Conservation (phyloP, 23 tunicate species). For the Trididemnum miniatum region DNA sequence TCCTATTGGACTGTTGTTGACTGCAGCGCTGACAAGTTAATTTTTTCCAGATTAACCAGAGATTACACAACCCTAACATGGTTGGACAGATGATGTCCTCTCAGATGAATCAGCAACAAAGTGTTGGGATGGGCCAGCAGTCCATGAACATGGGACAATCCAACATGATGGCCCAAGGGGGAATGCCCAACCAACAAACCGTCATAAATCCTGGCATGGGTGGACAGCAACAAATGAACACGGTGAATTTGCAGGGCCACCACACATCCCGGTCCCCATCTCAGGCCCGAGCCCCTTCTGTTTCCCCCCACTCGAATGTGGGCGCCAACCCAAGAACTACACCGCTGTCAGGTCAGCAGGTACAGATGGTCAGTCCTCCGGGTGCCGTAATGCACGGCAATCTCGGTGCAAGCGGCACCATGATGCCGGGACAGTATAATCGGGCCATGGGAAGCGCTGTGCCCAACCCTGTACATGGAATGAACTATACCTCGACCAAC, state of each 20-base stretch:
- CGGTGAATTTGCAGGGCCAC: slow-evolving; percentile 12
- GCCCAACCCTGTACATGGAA: slow-evolving; percentile 14
- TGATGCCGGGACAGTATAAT: slow-evolving; percentile 21
- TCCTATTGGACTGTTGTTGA: no score
- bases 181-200: slow-evolving; percentile 23
- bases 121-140: slow-evolving; percentile 31
- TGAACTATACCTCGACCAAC: slow-evolving; percentile 13
- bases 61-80: slow-evolving; percentile 35
- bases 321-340: slow-evolving; percentile 48
- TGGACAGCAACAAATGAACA: slow-evolving; percentile 56
- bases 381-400: slow-evolving; percentile 23
- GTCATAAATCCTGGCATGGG: slow-evolving; percentile 30
- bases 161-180: slow-evolving; percentile 50
- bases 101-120: slow-evolving; percentile 52
- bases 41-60: slow-evolving; percentile 18
- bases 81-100: slow-evolving; percentile 21
- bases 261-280: slow-evolving; percentile 52
- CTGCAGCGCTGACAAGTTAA: no score
- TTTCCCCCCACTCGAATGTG: slow-evolving; percentile 55
- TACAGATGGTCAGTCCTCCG: slow-evolving; percentile 42
- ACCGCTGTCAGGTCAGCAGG: slow-evolving; percentile 26
- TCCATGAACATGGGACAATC: slow-evolving; percentile 28
- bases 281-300: slow-evolving; percentile 56
- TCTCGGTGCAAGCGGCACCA: slow-evolving; percentile 2
- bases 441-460: slow-evolving; percentile 40